These are phyloP conservation scores for Brachirus orientalis DNA, from an alignment of 2,113 vertebrate species.

Conservation along the genomic window DNA sequence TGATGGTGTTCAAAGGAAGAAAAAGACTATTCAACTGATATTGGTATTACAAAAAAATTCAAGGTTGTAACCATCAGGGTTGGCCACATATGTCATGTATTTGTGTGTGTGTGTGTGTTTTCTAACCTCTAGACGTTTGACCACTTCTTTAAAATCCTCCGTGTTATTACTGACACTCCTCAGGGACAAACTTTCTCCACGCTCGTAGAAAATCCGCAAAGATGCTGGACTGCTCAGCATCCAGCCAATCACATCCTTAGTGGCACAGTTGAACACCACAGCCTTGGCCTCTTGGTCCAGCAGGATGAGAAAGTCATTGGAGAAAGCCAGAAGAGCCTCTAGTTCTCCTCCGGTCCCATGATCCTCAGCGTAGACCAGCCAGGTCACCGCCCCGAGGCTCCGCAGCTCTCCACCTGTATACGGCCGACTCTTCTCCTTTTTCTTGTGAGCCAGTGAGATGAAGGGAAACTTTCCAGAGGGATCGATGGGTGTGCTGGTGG, in stretches of 20 bases:
- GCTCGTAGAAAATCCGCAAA: conserved; percentile 95
- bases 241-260: conserved; percentile 96
- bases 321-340: conserved; percentile 91
- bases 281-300: conserved; percentile 93
- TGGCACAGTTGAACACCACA: conserved; percentile 95
- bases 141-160: conserved; percentile 96
- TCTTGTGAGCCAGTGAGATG: conserved; percentile 96
- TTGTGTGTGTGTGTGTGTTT: conserved; percentile 1
- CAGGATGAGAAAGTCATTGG: conserved; percentile 93
- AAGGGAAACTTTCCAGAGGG: conserved; percentile 98
- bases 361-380: conserved; percentile 91
- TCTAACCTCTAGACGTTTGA: conserved; percentile 95
- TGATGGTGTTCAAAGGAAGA: too few species aligned
- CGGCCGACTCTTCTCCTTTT: conserved; percentile 94
- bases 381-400: conserved; percentile 90
- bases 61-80: too few species aligned
- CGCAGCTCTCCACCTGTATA: conserved; percentile 91
- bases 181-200: conserved; percentile 91
- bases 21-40: too few species aligned
- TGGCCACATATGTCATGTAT: too few species aligned
- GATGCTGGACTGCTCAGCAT: conserved; percentile 89
- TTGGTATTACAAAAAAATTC: too few species aligned
- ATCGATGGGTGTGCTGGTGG: conserved; percentile 97
- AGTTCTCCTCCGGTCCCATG: conserved; percentile 91
- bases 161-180: conserved; percentile 89